Percentiles rank a stretch among this genome's conserved stretches.
Evolutionary conservation across 1,140 invertebrate species (phyloP).

Genomic region (Coptotermes formosanus): DNA sequence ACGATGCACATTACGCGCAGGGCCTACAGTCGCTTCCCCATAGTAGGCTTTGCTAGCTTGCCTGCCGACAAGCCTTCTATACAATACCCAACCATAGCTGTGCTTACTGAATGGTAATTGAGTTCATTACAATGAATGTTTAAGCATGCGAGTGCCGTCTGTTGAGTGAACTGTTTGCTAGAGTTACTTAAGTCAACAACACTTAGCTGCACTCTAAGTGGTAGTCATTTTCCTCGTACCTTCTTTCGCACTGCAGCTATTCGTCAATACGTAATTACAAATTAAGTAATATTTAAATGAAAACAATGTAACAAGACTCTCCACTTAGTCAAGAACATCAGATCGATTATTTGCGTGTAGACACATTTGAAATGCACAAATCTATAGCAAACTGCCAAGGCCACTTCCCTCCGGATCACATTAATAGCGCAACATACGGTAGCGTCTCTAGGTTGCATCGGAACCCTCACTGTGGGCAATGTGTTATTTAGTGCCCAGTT

Average conservation of each 20-base stretch:
- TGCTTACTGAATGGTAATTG: slow-evolving; percentile 6
- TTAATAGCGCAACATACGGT: too few relatives aligned
- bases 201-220: neutral
- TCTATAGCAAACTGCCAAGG: too few relatives aligned
- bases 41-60: neutral
- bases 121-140: neutral
- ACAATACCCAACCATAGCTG: neutral
- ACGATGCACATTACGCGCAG: neutral
- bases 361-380: too few relatives aligned
- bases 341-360: neutral
- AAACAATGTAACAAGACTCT: neutral
- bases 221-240: too few relatives aligned
- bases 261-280: neutral
- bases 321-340: neutral
- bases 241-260: neutral
- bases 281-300: too few relatives aligned
- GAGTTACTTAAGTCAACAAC: neutral
- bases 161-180: neutral
- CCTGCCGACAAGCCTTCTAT: neutral
- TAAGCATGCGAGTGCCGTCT: slow-evolving; percentile 5
- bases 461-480: too few relatives aligned
- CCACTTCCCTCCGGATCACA: too few relatives aligned
- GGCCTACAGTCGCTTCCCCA: neutral
- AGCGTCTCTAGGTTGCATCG: too few relatives aligned
- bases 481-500: too few relatives aligned